Percentiles rank a stretch among this genome's conserved stretches.
phyloP scores from a whole-genome alignment of 2,888 invertebrate species.

The Idaea biselata region DNA sequence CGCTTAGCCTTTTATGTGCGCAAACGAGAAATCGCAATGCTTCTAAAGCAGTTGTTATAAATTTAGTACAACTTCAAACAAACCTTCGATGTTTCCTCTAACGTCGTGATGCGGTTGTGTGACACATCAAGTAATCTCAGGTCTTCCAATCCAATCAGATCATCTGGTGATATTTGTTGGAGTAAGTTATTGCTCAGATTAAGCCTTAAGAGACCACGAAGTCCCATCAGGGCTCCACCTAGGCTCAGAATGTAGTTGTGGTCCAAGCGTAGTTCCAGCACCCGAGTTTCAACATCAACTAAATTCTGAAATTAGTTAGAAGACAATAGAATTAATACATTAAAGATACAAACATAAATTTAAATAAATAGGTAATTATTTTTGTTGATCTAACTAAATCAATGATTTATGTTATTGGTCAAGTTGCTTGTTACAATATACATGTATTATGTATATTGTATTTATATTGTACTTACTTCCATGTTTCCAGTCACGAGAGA shows the following conservation, averaged over 20 bases:
- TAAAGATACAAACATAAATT: not conserved
- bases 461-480: constrained; percentile 74
- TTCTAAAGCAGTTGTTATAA: not conserved
- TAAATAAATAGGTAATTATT: not conserved
- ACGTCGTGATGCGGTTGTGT: constrained; percentile 86
- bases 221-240: constrained; percentile 87
- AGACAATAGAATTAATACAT: not conserved
- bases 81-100: constrained; percentile 92
- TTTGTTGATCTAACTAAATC: too few relatives aligned
- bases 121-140: constrained; percentile 88
- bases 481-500: constrained; percentile 83
- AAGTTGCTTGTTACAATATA: too few relatives aligned
- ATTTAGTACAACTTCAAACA: constrained; percentile 21
- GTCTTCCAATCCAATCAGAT: constrained; percentile 88
- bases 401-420: too few relatives aligned
- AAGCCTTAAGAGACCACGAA: constrained; percentile 85
- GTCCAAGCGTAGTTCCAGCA: constrained; percentile 86
- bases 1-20: not conserved
- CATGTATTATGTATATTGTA: not conserved
- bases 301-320: constrained; percentile 80
- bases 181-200: constrained; percentile 89
- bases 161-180: constrained; percentile 87
- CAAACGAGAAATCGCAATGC: not conserved
- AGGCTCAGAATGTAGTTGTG: constrained; percentile 86
- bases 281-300: constrained; percentile 87